Percentiles rank a stretch among this genome's conserved stretches.
phyloP scores from a whole-genome alignment of 2,888 invertebrate genomes.

The Bellardia pandia region DNA sequence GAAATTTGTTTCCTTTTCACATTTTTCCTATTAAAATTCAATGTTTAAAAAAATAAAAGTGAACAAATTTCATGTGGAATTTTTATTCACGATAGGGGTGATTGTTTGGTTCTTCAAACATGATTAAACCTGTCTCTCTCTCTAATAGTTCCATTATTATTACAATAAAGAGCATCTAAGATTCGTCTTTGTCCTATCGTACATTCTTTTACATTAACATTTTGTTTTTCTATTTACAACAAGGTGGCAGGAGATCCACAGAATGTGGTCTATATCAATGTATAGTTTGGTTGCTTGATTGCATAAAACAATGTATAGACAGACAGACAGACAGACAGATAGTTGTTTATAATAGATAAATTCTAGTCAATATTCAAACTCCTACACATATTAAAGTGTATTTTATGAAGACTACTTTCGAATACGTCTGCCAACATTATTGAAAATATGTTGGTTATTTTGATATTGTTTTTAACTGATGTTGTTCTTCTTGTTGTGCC shows the following conservation, averaged over 20 bases:
- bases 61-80: too few relatives aligned
- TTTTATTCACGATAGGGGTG: too few relatives aligned
- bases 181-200: not conserved
- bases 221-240: not conserved
- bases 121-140: too few relatives aligned
- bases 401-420: slow-evolving; percentile 47
- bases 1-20: too few relatives aligned
- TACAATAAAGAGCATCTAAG: not conserved
- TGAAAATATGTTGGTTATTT: slow-evolving; percentile 65
- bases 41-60: too few relatives aligned
- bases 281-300: slow-evolving; percentile 44
- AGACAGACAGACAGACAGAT: not conserved
- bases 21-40: too few relatives aligned
- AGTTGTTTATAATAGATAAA: slow-evolving; percentile 34
- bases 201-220: not conserved
- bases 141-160: too few relatives aligned
- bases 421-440: slow-evolving; percentile 41
- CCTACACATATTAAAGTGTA: slow-evolving; percentile 29
- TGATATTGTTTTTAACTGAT: slow-evolving; percentile 57
- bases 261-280: slow-evolving; percentile 7
- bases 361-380: slow-evolving; percentile 61
- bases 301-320: slow-evolving; percentile 23
- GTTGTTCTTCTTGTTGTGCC: slow-evolving; percentile 49
- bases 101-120: too few relatives aligned
- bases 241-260: not conserved